Conservation (phyloP, 1,140 invertebrate genomes). For the Euwallacea fornicatus region DNA sequence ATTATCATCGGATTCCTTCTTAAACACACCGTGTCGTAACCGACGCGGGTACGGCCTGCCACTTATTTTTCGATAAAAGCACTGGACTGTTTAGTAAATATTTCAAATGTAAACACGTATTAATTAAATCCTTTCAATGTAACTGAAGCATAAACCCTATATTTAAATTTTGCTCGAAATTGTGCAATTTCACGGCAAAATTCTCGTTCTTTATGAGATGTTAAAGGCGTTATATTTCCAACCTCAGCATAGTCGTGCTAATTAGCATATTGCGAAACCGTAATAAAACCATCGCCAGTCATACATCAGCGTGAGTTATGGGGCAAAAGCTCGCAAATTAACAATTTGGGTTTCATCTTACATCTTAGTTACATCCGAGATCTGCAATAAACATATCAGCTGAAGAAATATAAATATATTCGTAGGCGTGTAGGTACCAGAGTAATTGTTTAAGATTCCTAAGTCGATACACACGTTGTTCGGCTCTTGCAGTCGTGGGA, state of each 20-base stretch:
- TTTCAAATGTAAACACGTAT: slow-evolving; percentile 4
- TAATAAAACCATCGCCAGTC: slow-evolving; percentile 10
- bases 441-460: slow-evolving; percentile 45
- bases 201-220: not conserved
- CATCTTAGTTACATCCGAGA: slow-evolving; percentile 11
- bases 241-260: slow-evolving; percentile 3
- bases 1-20: not conserved
- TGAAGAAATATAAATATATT: slow-evolving; percentile 39
- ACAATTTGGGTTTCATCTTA: slow-evolving; percentile 20
- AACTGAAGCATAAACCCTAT: slow-evolving; percentile 2
- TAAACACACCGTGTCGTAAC: not conserved
- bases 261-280: slow-evolving; percentile 12
- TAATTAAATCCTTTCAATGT: slow-evolving; percentile 6
- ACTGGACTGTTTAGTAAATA: not conserved
- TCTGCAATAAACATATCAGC: slow-evolving; percentile 31
- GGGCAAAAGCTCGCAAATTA: slow-evolving; percentile 17
- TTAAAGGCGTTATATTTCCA: slow-evolving; percentile 2
- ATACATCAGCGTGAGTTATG: not conserved
- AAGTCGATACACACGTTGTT: slow-evolving; percentile 39
- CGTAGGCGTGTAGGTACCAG: slow-evolving; percentile 40
- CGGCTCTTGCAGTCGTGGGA: slow-evolving; percentile 40
- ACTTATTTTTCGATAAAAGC: not conserved
- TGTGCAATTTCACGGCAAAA: not conserved
- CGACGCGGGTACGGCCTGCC: not conserved
- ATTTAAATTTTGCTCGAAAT: slow-evolving; percentile 2